Conservation (phyloP, 1,140 invertebrate species). For the Philotrypesis tridentata region DNA sequence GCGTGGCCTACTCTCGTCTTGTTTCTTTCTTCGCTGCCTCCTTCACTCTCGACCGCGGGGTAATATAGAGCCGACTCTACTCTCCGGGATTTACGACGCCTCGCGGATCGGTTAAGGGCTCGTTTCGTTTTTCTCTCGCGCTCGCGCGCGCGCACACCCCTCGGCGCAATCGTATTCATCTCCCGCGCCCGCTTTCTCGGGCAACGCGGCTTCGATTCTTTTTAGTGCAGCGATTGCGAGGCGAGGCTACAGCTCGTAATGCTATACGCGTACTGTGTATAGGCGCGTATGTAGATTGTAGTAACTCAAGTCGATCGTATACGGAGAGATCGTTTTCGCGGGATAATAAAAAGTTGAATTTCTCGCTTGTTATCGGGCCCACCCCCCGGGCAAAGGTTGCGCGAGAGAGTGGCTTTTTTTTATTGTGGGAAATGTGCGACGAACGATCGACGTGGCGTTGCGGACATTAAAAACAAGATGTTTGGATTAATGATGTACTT, state of each 20-base stretch:
- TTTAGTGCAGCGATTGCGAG: not conserved
- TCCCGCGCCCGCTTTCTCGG: not conserved
- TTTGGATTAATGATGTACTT: too few species aligned
- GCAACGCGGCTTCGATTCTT: not conserved
- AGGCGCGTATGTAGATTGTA: not conserved
- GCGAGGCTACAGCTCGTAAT: slow-evolving; percentile 1
- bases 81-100: slow-evolving; percentile 53
- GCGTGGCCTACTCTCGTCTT: not conserved
- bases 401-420: too few species aligned
- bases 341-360: not conserved
- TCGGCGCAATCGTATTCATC: slow-evolving; percentile 34
- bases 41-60: slow-evolving; percentile 46
- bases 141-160: not conserved
- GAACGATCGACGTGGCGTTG: too few species aligned
- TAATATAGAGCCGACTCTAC: not conserved
- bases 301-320: not conserved
- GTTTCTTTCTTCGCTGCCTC: slow-evolving; percentile 18
- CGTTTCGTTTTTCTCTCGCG: slow-evolving; percentile 10
- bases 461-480: too few species aligned
- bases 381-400: too few species aligned
- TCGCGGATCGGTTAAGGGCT: slow-evolving; percentile 50
- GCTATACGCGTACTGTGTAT: not conserved
- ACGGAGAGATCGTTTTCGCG: not conserved
- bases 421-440: too few species aligned
- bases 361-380: not conserved